phyloP scores from a whole-genome alignment of 2,113 vertebrate species.

The Otocyon megalotis region DNA sequence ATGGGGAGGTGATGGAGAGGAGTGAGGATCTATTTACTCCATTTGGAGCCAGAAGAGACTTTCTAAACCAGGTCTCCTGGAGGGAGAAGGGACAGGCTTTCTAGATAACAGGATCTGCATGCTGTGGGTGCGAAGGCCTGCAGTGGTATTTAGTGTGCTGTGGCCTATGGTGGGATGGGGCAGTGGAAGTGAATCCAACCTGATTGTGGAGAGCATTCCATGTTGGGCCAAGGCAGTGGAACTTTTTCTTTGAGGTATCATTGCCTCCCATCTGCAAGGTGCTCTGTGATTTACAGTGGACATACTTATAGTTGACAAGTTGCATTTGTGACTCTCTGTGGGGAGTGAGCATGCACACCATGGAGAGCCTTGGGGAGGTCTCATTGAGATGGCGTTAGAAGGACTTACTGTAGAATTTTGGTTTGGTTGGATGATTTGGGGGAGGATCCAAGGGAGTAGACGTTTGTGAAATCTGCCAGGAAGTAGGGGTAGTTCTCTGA shows the following conservation, averaged over 20 bases:
- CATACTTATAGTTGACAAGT: not conserved
- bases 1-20: not conserved
- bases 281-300: not conserved
- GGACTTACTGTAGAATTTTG: not conserved
- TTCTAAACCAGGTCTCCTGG: not conserved
- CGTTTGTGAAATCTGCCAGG: not conserved
- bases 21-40: not conserved
- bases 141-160: fast-evolving
- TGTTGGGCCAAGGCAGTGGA: not conserved
- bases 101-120: not conserved
- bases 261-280: not conserved
- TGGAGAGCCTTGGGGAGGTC: not conserved
- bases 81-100: not conserved
- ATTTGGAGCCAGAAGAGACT: not conserved
- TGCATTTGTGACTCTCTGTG: not conserved
- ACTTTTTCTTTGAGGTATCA: not conserved
- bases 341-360: not conserved
- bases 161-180: not conserved
- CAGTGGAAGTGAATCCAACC: not conserved
- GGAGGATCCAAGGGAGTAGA: not conserved
- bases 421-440: not conserved
- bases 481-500: not conserved
- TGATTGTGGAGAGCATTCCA: not conserved
- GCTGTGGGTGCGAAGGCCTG: not conserved
- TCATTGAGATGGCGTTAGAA: not conserved